These are phyloP conservation scores for Stegastes partitus DNA, from an alignment of 2,113 vertebrate genomes.

Conservation along the genomic window DNA sequence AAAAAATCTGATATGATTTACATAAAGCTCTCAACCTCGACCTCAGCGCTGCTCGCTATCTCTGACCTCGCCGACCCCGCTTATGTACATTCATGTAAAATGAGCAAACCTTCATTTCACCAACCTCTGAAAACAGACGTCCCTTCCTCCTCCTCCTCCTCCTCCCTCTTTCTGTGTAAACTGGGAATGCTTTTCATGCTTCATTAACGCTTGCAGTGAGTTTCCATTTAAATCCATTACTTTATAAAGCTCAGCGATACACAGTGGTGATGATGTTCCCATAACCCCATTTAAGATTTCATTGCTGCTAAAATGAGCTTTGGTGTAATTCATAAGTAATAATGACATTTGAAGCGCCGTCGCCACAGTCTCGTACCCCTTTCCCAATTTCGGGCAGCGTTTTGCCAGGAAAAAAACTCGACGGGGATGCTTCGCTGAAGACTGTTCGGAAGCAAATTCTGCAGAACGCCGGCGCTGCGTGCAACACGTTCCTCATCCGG, in stretches of 20 bases:
- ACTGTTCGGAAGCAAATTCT: slow-evolving; percentile 30
- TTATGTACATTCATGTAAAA: slow-evolving; percentile 18
- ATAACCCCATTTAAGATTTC: slow-evolving; percentile 74
- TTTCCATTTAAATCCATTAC: slow-evolving; percentile 76
- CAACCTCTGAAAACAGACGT: slow-evolving; percentile 21
- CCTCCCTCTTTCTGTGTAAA: slow-evolving; percentile 46
- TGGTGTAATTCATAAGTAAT: slow-evolving; percentile 67
- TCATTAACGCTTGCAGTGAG: slow-evolving; percentile 66
- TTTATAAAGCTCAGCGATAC: slow-evolving; percentile 66
- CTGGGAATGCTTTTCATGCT: slow-evolving; percentile 74
- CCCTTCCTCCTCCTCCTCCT: background rate
- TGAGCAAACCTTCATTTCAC: slow-evolving; percentile 5
- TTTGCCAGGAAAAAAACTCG: slow-evolving; percentile 16
- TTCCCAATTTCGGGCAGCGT: background rate
- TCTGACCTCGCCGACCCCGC: background rate
- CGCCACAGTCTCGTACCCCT: slow-evolving; percentile 20
- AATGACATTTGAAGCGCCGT: slow-evolving; percentile 60
- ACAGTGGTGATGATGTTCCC: slow-evolving; percentile 69
- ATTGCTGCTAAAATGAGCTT: slow-evolving; percentile 64
- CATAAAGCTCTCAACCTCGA: background rate
- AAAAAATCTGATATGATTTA: background rate
- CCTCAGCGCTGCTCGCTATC: background rate
- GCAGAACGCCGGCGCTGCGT: background rate
- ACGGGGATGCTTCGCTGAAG: slow-evolving; percentile 6
- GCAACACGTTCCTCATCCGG: slow-evolving; percentile 17